Evolutionary conservation across 2,888 invertebrate species (phyloP), one percentile per base, ranked within the genome.

Genomic region (Dusona sp.): DNA sequence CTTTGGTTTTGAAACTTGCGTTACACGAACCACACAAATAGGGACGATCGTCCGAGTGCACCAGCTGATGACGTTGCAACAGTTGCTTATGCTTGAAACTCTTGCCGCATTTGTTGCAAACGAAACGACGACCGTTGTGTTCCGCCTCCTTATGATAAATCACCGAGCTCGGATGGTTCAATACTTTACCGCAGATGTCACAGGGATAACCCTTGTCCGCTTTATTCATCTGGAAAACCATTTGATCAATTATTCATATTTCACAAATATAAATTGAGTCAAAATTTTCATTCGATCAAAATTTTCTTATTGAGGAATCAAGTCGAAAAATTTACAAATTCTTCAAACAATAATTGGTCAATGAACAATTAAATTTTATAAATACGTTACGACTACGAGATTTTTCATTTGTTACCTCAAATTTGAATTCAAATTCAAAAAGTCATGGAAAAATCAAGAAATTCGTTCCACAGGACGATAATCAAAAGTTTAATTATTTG

Each of bases 51-150:
- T 97, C 95, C 89, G 97, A 96, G 95, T 99, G 96, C 88, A 98
- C 96, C 89, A 97, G 92, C 95, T 98, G 96, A 95, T 99, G 97
- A 88, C 97, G 95, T 92, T 96, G 96, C 88, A 98, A 94, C 78
- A 97, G 94, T 91, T 97, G 97, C 88, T 96, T 96, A 92, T 97
- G 97, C 89, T 96, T 96, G 94, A 98, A 98, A 82, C 95, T 95
- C 93, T 97, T 97, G 74, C 96, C 96, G 93, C 98, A 98, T 91
- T 96, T 96, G 91, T 95, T 96, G 93, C 98, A 98, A 54, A 97
- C 96, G 93, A 96, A 97, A 84, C 96, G 95, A 78, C 96, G 95
- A 0, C 96, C 96, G 73, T 96, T 96, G 94, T 97, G 97, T 89
- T 96, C 96, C 0, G 97, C 96, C 91, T 96, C 96, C 90, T 96